Conservation (phyloP, 2,113 vertebrate genomes). For the Thalassarche chlororhynchos region DNA sequence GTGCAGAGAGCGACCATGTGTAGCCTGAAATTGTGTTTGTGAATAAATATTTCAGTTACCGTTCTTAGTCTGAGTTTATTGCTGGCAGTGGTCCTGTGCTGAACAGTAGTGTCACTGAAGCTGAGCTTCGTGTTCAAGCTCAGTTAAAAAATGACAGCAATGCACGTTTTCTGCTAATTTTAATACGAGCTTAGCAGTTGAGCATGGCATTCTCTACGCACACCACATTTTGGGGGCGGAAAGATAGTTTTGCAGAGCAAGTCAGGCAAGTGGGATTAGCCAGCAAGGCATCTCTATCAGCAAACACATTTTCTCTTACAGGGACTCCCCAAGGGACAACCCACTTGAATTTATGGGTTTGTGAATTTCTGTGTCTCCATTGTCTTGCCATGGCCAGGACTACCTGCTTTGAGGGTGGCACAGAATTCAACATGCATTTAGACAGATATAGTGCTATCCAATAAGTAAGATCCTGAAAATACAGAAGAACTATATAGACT, state of each 20-base stretch:
- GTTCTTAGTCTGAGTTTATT: neutral
- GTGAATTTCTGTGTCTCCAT: neutral
- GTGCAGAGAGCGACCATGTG: neutral
- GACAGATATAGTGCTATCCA: neutral
- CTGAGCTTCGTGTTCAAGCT: neutral
- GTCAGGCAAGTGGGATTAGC: neutral
- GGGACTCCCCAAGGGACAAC: neutral
- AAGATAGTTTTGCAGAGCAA: neutral
- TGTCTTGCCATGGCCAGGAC: neutral
- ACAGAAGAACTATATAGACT: neutral
- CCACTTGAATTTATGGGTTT: neutral
- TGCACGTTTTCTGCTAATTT: neutral
- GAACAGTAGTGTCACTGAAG: neutral
- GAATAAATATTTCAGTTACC: neutral
- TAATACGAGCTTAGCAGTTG: neutral
- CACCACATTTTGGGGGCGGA: neutral
- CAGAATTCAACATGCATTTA: neutral
- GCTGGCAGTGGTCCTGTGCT: neutral
- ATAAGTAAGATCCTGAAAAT: neutral
- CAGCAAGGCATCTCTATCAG: neutral
- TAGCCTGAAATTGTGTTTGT: neutral
- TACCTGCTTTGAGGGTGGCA: neutral
- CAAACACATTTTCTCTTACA: neutral
- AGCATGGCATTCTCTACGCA: neutral
- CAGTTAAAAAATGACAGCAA: neutral